Evolutionary conservation across 2,113 vertebrate genomes (phyloP).

Genomic region (Macquaria ambigua): DNA sequence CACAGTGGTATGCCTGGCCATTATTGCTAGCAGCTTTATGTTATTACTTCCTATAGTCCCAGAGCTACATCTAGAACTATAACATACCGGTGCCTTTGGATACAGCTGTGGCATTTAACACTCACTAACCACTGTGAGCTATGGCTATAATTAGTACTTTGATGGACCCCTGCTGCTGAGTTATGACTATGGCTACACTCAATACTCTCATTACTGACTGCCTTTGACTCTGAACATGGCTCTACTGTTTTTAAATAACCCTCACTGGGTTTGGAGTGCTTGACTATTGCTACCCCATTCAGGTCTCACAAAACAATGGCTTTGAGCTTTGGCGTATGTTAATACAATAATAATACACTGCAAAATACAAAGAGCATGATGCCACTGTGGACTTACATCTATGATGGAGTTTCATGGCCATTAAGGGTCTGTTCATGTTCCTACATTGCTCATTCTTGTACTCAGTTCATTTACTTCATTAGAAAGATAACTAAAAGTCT

Average conservation of each 20-base stretch:
- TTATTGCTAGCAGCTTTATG: constrained; percentile 23
- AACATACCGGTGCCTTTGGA: constrained; percentile 6
- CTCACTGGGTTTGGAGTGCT: constrained; percentile 1
- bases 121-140: constrained; percentile 54
- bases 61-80: constrained; percentile 3
- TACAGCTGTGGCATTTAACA: constrained; percentile 38
- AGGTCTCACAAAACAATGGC: constrained; percentile 14
- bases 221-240: constrained; percentile 30
- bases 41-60: constrained; percentile 27
- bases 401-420: constrained; percentile 13
- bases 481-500: constrained; percentile 16
- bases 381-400: constrained; percentile 7
- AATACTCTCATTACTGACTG: constrained; percentile 38
- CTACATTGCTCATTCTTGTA: neutral
- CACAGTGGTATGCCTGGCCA: neutral
- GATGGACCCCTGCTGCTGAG: constrained; percentile 54
- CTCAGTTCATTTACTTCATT: constrained; percentile 44
- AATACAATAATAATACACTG: neutral
- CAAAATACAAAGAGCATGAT: neutral
- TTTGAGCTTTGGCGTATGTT: neutral
- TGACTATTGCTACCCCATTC: neutral
- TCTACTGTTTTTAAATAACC: constrained; percentile 23
- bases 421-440: constrained; percentile 13
- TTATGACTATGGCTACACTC: constrained; percentile 45
- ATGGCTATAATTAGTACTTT: constrained; percentile 53